Percentiles rank a stretch among this genome's conserved stretches.
These are phyloP conservation scores for Callinectes sapidus DNA, from an alignment of 2,888 invertebrate species.

Conservation along the genomic window DNA sequence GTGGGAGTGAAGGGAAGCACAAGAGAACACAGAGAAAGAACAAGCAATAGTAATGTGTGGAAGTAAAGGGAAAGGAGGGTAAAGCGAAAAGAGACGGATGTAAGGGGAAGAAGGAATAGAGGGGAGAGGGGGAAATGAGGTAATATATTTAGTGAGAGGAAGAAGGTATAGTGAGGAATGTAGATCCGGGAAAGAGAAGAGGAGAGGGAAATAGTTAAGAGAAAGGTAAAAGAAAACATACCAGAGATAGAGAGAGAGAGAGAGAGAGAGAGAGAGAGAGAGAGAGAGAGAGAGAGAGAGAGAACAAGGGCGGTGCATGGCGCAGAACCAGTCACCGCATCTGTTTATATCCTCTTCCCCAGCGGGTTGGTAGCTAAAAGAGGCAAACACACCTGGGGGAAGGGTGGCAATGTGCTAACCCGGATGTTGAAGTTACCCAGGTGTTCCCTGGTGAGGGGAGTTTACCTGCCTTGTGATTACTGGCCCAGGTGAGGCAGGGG, in stretches of 20 bases:
- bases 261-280: constrained; percentile 24
- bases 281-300: constrained; percentile 14
- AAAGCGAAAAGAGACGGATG: too few relatives aligned
- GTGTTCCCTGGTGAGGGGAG: background rate
- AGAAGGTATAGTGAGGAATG: background rate
- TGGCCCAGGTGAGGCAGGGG: background rate
- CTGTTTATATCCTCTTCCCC: background rate
- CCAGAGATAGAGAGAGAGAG: background rate
- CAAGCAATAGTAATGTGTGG: too few relatives aligned
- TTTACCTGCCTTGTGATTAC: background rate
- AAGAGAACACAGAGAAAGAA: too few relatives aligned
- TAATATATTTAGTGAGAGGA: background rate
- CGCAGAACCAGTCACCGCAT: background rate
- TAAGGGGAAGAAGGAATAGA: background rate
- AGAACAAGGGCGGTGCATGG: background rate
- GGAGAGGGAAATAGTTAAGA: background rate
- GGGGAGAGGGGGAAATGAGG: background rate
- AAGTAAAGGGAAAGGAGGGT: too few relatives aligned
- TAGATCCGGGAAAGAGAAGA: background rate
- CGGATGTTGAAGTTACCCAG: background rate
- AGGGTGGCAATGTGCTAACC: background rate
- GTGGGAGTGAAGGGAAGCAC: too few relatives aligned
- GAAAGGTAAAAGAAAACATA: background rate
- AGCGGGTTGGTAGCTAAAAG: background rate
- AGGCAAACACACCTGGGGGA: background rate